Evolutionary conservation across 2,888 invertebrate genomes (phyloP), one percentile per base, ranked within the genome.

Genomic region (Athalia rosae): DNA sequence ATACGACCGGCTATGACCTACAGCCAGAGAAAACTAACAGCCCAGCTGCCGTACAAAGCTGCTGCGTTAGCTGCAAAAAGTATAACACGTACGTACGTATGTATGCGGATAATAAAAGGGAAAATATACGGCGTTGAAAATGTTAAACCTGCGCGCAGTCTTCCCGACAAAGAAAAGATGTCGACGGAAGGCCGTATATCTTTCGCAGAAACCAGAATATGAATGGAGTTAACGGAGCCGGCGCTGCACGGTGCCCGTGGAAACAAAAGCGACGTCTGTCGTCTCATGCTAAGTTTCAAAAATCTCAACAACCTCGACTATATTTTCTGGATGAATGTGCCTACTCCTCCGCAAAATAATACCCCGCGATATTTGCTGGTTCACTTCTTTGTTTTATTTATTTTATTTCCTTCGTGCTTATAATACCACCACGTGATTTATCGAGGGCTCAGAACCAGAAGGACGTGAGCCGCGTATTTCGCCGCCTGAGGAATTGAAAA

Each of bases 151-250:
- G 48, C 28, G 28, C 28, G 28, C 28, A 48, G 41, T 48, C n/a
- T 28, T 11, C 4, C 48, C 41, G 67, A 48, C 11, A 48, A 50
- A 50, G 28, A 67, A 53, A 67, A 67, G 50, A 53, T 67, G 41
- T 15, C 53, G 67, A 53, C 50, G 67, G 53, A 67, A 67, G 67
- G 41, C 53, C 6, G 50, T 50, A 67, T 67, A 48, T 66, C 66
- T 66, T 66, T n/a, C 66, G 66, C 45, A 66, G 13, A 66, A 53
- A 53, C 50, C 28, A 41, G 67, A 67, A 50, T 67, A 67, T 67
- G 67, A 67, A 67, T 67, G 50, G 67, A 53, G 53, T 53, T 11
- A 50, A 28, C 50, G 53, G 28, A 67, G 28, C 50, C 41, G 50
- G 28, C 50, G 28, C 28, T 28, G 53, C 11, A 53, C 28, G 9